These are phyloP conservation scores for Ophion costatus DNA, from an alignment of 2,888 invertebrate species.

Conservation along the genomic window DNA sequence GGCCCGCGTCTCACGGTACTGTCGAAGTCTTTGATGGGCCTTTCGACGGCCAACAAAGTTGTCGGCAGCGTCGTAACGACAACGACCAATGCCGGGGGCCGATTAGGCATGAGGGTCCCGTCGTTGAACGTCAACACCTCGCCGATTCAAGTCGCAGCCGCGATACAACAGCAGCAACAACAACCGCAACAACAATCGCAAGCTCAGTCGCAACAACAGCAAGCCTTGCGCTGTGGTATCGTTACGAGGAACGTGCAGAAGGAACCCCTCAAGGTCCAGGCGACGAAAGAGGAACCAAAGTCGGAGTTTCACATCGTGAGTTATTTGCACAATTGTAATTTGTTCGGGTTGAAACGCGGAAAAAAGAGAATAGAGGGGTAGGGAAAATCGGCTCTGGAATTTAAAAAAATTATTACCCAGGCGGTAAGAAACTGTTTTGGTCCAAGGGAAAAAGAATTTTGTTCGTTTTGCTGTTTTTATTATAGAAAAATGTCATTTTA, in stretches of 20 bases:
- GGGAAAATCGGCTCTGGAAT: too few species aligned
- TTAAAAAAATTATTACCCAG: too few species aligned
- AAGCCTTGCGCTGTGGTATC: slow-evolving; percentile 74
- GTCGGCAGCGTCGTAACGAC: slow-evolving; percentile 77
- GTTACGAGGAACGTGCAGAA: slow-evolving; percentile 76
- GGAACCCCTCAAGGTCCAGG: slow-evolving; percentile 72
- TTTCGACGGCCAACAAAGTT: slow-evolving; percentile 80
- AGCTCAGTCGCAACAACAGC: slow-evolving; percentile 65
- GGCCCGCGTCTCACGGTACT: slow-evolving; percentile 87
- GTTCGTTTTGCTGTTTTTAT: too few species aligned
- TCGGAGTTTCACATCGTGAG: slow-evolving; percentile 80
- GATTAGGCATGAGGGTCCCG: slow-evolving; percentile 82
- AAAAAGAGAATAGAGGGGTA: neutral
- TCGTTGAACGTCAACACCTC: slow-evolving; percentile 80
- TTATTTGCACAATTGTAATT: slow-evolving; percentile 30
- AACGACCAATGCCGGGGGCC: slow-evolving; percentile 74
- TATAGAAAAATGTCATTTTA: too few species aligned
- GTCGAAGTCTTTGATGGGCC: slow-evolving; percentile 84
- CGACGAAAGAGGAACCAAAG: slow-evolving; percentile 76
- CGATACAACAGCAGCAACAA: slow-evolving; percentile 70
- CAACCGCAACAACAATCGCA: slow-evolving; percentile 62
- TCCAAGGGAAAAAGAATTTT: too few species aligned
- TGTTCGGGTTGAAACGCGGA: too few species aligned
- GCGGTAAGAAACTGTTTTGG: too few species aligned
- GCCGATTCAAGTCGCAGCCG: slow-evolving; percentile 71